Base-by-base conservation (phyloP, 2,797 vertebrate species). In the Sandelia bainsii region DNA sequence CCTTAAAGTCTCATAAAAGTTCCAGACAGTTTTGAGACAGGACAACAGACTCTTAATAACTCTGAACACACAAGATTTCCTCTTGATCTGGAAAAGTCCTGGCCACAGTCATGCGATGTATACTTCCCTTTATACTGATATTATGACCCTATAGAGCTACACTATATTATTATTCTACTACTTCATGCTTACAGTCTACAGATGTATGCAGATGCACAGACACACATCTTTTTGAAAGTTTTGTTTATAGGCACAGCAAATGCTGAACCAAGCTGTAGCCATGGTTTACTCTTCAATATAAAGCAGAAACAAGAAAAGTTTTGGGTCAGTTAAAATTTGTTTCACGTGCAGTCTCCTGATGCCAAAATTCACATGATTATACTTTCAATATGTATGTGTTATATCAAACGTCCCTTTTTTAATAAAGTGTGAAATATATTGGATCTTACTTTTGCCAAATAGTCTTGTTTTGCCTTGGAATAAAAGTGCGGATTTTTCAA, bases 281-380 rank as follows among this genome's bases (percentile, higher is more conserved):
- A 25, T 57, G 66, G 37, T 60, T 5, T 39, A 23, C 39, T 64
- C 46, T 52, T 52, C 39, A 52, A 52, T 50, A n/a, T 62, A 44
- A 81, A 60, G 34, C 79, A 75, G 71, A 59, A 23, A 60, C 60
- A 72, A 62, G 39, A 60, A 62, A 59, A 45, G 19, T 27, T 63
- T 37, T 32, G 23, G n/a, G 61, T 71, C 69, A 45, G 12, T 9
- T 4, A 0, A 62, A 72, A 77, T 75, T 17, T 59, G 75, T 62
- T 74, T 44, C 81, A 80, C 45, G 66, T 65, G 67, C 27, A 9
- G 53, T 17, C 45, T 39, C 45, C 16, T 13, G 45, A 0, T 19
- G 61, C 45, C 65, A 52, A 39, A 37, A 68, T 32, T n/a, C 17
- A 20, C 25, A 56, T 22, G 52, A 16, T 5, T 42, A 68, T 64